Base-by-base conservation (phyloP, 2,113 vertebrate species). In the Mesoclemmys tuberculata region DNA sequence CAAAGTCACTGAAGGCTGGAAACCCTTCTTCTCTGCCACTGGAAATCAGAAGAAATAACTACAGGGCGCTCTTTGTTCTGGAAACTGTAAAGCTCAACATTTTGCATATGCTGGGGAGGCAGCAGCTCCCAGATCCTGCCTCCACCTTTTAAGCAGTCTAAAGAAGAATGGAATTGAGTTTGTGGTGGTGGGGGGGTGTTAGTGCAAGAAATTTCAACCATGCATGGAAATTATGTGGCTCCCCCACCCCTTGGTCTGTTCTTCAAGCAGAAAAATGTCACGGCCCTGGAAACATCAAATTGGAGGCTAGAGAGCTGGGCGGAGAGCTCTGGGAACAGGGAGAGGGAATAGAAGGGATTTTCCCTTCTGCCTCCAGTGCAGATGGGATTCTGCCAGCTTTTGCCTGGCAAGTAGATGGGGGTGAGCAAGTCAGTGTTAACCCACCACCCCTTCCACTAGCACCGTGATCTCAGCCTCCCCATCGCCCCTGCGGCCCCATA, bases 161-260 rank as follows among this genome's bases (percentile, higher is more conserved):
- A 3, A 2, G 74, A 84, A 80, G 78, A 89, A 81, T 21, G 48
- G 93, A 64, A 54, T 9, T 21, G 92, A 93, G 89, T 75, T 82
- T 2, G 84, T 74, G 4, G 49, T 52, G 3, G 58, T 38, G 86
- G 84, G 21, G 24, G n/a, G 29, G 27, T n/a, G 14, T 21, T 95
- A 97, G 96, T 97, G 97, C 97, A 97, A 96, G 90, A 96, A 95
- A 89, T 77, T 93, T 88, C 90, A 87, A 93, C 92, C 89, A 61
- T 90, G 92, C 92, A 24, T 22, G 87, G 88, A 74, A 27, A 46
- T 61, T 41, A 19, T 83, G 90, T 10, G 82, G 88, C 56, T 54
- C 54, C 81, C 8, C 61, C 27, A 51, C 82, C 10, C 78, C 84
- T 55, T 52, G 2, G 68, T 71, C 64, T 71, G 64, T 92, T 92